Percentiles rank a stretch among this genome's conserved stretches.
Conservation (phyloP, 2,797 vertebrate genomes). For the Danio choprae region DNA sequence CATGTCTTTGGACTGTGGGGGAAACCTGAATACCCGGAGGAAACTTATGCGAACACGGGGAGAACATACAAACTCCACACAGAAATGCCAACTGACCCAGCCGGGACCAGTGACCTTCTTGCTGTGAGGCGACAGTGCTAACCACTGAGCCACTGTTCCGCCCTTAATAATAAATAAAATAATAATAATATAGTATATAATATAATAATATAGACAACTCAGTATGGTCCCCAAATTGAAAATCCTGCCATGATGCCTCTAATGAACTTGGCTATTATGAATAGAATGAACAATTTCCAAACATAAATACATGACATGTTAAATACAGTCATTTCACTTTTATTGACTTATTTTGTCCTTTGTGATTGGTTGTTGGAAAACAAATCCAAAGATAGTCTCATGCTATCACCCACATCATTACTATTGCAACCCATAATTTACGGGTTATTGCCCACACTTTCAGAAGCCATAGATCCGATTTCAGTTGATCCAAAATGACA, state of each 20-base stretch:
- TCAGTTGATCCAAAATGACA: constrained; percentile 10
- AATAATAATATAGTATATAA: no score
- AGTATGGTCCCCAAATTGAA: no score
- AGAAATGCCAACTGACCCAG: no score
- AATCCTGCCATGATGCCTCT: neutral
- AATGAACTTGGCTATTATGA: neutral
- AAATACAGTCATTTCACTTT: neutral
- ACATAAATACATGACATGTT: neutral
- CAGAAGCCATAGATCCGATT: neutral
- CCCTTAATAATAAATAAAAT: no score
- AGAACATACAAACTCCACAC: no score
- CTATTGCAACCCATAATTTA: neutral
- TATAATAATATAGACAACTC: no score
- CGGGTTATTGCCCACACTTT: constrained; percentile 14
- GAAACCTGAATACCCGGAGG: no score
- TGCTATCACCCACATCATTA: constrained; percentile 7
- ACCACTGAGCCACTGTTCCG: no score
- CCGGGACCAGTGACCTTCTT: no score
- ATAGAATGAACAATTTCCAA: neutral
- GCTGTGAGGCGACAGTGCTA: no score
- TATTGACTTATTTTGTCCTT: constrained; percentile 2
- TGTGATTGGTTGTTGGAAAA: neutral
- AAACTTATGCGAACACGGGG: no score
- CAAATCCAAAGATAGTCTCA: neutral
- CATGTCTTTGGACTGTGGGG: no score